Base-by-base conservation (phyloP, 1,140 invertebrate species). In the Calephelis virginiensis region DNA sequence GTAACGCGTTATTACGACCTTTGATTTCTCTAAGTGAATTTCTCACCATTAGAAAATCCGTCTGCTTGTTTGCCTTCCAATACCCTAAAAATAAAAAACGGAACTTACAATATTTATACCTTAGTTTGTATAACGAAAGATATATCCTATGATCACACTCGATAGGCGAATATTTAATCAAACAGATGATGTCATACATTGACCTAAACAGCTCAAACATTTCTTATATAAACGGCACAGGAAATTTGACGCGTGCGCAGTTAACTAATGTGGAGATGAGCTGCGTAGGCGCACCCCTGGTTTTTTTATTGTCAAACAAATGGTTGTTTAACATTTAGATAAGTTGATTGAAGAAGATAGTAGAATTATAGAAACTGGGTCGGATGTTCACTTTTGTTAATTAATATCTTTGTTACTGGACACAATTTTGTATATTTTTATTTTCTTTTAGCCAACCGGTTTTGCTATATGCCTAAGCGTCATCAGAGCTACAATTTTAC, bases 231-330 rank as follows among this genome's bases (percentile, higher is more conserved):
- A 87, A 82, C 82, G 81, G 73, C 76, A 83, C 86, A 85, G 86
- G 86, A 89, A 86, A 78, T 73, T 63, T 60, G 73, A 70, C 82
- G 82, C 85, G 83, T 86, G 86, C 83, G 78, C 81, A 71, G 75
- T 86, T 73, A 86, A 78, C 74, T 83, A 82, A 83, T 84, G 80
- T 77, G 61, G 72, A 83, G 85, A 89, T 87, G 81, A 85, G 75
- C 76, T 66, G 79, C 77, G 86, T 89, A 80, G 86, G 86, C 80
- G 84, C 82, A 82, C 80, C 85, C 81, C 80, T 80, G 62, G 68
- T 81, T 71, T 43, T 75, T 86, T 88, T 70, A 73, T 72, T 80
- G 75, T 77, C 68, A 63, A 75, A 81, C 79, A 85, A 78, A 82
- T 82, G 69, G 60, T 67, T 75, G 63, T 67, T 64, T 63, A 68